phyloP scores from a whole-genome alignment of 2,888 invertebrate genomes.

The Cephalotes varians region DNA sequence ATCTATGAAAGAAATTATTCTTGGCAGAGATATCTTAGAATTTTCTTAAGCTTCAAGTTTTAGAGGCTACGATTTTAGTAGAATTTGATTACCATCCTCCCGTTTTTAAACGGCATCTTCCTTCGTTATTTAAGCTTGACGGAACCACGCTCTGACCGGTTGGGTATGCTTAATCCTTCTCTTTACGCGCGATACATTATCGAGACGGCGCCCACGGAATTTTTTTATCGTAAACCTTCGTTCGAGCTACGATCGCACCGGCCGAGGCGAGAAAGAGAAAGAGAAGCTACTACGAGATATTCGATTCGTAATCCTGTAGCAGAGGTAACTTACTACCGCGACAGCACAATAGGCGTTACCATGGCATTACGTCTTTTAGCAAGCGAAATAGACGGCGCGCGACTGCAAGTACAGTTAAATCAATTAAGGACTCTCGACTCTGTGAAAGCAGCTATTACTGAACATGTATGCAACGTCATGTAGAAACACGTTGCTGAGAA shows the following conservation, averaged over 20 bases:
- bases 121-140: conserved; percentile 68
- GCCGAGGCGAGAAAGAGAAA: conserved; percentile 49
- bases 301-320: conserved; percentile 67
- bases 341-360: conserved; percentile 49
- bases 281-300: conserved; percentile 57
- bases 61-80: conserved; percentile 34
- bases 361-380: conserved; percentile 41
- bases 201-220: conserved; percentile 68
- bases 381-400: conserved; percentile 38
- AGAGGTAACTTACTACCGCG: conserved; percentile 56
- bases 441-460: conserved; percentile 50
- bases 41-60: conserved; percentile 47
- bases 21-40: background rate
- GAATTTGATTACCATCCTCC: conserved; percentile 47
- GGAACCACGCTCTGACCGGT: conserved; percentile 50
- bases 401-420: conserved; percentile 52
- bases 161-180: conserved; percentile 71
- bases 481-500: conserved; percentile 21
- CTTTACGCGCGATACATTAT: conserved; percentile 75
- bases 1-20: conserved; percentile 1
- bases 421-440: conserved; percentile 51
- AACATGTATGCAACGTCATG: conserved; percentile 40
- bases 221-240: conserved; percentile 67
- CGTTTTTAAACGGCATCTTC: conserved; percentile 3
- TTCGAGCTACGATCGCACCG: conserved; percentile 22